Evolutionary conservation across 2,113 vertebrate genomes (phyloP).

Genomic region (Plecturocebus donacophilus): DNA sequence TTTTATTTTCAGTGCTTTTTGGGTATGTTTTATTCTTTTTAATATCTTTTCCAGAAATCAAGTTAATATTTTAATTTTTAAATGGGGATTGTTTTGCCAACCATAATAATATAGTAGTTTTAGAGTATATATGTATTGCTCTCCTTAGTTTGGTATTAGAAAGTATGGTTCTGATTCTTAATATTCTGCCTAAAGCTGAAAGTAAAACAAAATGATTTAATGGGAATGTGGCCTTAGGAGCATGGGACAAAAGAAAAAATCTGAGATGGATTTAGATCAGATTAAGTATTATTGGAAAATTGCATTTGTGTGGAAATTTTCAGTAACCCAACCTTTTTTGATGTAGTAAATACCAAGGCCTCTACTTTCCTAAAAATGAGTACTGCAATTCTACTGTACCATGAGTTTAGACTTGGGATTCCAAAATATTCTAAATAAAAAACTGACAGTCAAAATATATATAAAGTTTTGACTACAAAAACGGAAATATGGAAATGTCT

Average conservation of each 20-base stretch:
- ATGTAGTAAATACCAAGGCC: neutral
- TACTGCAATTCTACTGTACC: neutral
- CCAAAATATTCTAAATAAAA: constrained; percentile 20
- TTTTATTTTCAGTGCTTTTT: no score
- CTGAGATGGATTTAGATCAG: neutral
- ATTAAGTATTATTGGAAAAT: neutral
- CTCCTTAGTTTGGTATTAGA: constrained; percentile 40
- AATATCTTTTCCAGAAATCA: constrained; percentile 36
- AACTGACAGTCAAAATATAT: neutral
- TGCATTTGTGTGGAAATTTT: constrained; percentile 1
- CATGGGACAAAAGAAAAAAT: constrained; percentile 2
- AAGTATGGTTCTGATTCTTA: constrained; percentile 23
- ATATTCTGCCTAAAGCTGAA: constrained; percentile 23
- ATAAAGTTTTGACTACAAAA: constrained; percentile 1
- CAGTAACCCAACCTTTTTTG: neutral
- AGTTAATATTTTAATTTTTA: constrained; percentile 46
- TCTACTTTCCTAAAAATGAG: neutral
- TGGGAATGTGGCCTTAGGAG: neutral
- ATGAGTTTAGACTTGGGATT: constrained; percentile 12
- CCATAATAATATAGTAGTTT: neutral
- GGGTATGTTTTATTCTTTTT: neutral
- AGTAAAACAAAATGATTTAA: neutral
- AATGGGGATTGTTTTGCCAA: constrained; percentile 8
- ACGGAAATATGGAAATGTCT: neutral
- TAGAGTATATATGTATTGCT: neutral